Evolutionary conservation across 2,113 vertebrate genomes (phyloP).

Genomic region (Dasyprocta punctata): DNA sequence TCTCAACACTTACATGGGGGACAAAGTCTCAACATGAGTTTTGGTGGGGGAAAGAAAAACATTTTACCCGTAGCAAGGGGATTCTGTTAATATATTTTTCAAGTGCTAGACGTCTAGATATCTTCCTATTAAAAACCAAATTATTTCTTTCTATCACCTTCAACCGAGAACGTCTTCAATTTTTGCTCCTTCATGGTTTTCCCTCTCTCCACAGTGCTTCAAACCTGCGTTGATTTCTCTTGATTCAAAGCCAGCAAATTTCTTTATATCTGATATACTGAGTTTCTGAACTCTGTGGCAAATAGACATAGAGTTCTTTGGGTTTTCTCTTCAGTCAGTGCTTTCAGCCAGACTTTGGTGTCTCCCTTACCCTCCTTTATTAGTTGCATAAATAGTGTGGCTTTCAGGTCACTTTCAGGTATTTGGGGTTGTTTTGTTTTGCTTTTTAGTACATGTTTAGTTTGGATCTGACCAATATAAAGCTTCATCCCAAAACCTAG

Average conservation of each 20-base stretch:
- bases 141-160: background rate
- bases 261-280: background rate
- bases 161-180: background rate
- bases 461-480: background rate
- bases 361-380: background rate
- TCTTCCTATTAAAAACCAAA: background rate
- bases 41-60: background rate
- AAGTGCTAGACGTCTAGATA: background rate
- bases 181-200: background rate
- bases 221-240: background rate
- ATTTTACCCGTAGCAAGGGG: background rate
- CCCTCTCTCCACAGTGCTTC: background rate
- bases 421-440: background rate
- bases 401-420: background rate
- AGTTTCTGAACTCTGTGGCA: background rate
- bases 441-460: background rate
- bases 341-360: background rate
- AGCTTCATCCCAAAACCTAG: background rate
- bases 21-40: background rate
- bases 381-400: background rate
- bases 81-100: background rate
- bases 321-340: too few relatives aligned
- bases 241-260: background rate
- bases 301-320: background rate
- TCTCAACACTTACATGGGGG: background rate